Percentiles rank a stretch among this genome's conserved stretches.
These are phyloP conservation scores for Dipodomys ordii DNA, from an alignment of 2,113 vertebrate genomes.

Conservation along the genomic window DNA sequence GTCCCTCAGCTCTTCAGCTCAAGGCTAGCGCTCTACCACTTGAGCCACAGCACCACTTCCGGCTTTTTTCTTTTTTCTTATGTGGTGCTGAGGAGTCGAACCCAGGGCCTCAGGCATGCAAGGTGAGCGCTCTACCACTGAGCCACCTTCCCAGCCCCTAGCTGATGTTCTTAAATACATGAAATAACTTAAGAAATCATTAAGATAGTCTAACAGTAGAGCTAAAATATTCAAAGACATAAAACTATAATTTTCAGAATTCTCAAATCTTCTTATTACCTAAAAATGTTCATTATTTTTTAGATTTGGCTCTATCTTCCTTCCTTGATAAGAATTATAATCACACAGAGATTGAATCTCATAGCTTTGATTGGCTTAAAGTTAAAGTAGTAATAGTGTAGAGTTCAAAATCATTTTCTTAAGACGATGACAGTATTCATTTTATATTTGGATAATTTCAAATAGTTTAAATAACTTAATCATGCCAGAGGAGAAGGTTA, in stretches of 20 bases:
- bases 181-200: conserved; percentile 43
- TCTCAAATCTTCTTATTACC: conserved; percentile 51
- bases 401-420: conserved; percentile 58
- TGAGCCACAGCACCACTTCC: no score
- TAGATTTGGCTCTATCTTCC: background rate
- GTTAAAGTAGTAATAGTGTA: background rate
- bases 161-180: background rate
- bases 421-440: conserved; percentile 3
- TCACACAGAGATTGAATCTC: conserved; percentile 36
- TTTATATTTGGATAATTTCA: conserved; percentile 54
- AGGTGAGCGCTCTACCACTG: no score
- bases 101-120: no score
- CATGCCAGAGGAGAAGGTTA: background rate
- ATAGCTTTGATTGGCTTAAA: conserved; percentile 31
- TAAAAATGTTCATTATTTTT: conserved; percentile 48
- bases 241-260: conserved; percentile 62
- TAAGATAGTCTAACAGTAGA: conserved; percentile 4
- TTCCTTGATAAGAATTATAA: conserved; percentile 18
- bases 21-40: no score
- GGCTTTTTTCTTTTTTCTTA: no score
- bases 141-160: background rate
- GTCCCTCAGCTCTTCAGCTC: no score
- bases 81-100: no score
- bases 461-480: conserved; percentile 7
- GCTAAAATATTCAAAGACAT: background rate